Evolutionary conservation across 2,113 vertebrate species (phyloP).

Genomic region (Ophiodon elongatus): DNA sequence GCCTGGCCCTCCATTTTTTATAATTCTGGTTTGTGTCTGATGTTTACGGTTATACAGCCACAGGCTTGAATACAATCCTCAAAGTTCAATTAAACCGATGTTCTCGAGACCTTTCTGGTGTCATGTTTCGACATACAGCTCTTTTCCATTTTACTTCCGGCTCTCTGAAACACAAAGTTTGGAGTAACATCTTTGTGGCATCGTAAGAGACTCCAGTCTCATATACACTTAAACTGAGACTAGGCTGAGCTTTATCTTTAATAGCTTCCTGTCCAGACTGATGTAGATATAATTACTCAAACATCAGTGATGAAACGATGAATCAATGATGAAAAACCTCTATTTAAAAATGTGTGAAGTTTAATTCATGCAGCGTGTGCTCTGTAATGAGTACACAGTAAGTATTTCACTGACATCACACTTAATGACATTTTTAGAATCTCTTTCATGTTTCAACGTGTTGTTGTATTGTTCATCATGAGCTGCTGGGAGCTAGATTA

Average conservation of each 20-base stretch:
- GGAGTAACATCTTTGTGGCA: slow-evolving; percentile 41
- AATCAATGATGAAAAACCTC: slow-evolving; percentile 31
- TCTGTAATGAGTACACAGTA: slow-evolving; percentile 16
- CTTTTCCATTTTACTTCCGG: slow-evolving; percentile 39
- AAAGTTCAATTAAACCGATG: slow-evolving; percentile 59
- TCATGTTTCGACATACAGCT: slow-evolving; percentile 42
- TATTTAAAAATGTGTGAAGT: slow-evolving; percentile 40
- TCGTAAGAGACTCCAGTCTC: slow-evolving; percentile 34
- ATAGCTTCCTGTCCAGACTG: slow-evolving; percentile 39
- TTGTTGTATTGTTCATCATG: slow-evolving; percentile 61
- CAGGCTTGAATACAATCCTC: slow-evolving; percentile 45
- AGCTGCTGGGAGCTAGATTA: slow-evolving; percentile 38
- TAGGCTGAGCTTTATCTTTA: slow-evolving; percentile 25
- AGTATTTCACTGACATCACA: slow-evolving; percentile 31
- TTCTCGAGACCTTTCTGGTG: slow-evolving; percentile 39
- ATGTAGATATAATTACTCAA: slow-evolving; percentile 53
- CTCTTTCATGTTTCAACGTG: slow-evolving; percentile 37
- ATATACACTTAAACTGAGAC: slow-evolving; percentile 29
- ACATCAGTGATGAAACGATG: slow-evolving; percentile 26
- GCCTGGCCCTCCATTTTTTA: slow-evolving; percentile 55
- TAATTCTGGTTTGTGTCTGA: slow-evolving; percentile 60
- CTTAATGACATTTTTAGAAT: slow-evolving; percentile 48
- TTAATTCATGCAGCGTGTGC: slow-evolving; percentile 16
- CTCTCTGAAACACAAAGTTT: slow-evolving; percentile 32
- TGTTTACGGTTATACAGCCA: slow-evolving; percentile 52